Base-by-base conservation (phyloP, 2,113 vertebrate species). In the Asarcornis scutulata region DNA sequence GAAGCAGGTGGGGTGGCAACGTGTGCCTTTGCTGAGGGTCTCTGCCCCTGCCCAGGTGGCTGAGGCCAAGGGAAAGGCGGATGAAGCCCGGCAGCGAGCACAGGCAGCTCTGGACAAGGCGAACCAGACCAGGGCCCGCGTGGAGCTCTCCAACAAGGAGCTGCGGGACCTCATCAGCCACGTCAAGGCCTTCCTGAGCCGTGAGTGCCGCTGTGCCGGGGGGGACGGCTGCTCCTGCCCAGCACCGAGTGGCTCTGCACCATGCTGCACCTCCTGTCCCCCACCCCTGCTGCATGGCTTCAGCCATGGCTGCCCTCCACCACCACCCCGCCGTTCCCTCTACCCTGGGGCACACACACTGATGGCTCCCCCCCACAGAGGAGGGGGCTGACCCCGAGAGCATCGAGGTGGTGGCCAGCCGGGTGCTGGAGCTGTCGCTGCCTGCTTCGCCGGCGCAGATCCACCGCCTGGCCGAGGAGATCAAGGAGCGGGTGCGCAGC, bases 361-460 rank as follows among this genome's bases (percentile, higher is more conserved):
- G 76, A 91, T 59, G 2, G 89, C 78, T 96, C 71, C 94, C 21
- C 7, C 78, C 69, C 22, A 9, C 97, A 99, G 99, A 99, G 98
- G 99, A 99, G 76, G 99, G 99, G 4, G 99, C 99, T 1, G 99
- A 99, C 94, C 99, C 99, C 0, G 99, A 99, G 95, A 99, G 99
- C 97, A 99, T 99, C 44, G 99, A 99, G 90, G 98, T 97, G 27
- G 98, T 99, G 59, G 99, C 99, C 2, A 99, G 98, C 88, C 98
- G 97, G 1, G 99, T 99, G 62, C 90, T 99, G 97, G 98, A 99
- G 95, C 98, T 99, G 46, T 99, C 99, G 26, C 99, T 99, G 83
- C 99, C 99, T 0, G 99, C 99, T 0, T 98, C 99, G 0, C 98
- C 99, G 4, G 97, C 98, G 52, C 99, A 99, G 98, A 99, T 99